Evolutionary conservation across 53 echinoderm and acorn worm genomes (phyloP), one percentile per base, ranked within the genome.

Genomic region (Paelopatides confundens): DNA sequence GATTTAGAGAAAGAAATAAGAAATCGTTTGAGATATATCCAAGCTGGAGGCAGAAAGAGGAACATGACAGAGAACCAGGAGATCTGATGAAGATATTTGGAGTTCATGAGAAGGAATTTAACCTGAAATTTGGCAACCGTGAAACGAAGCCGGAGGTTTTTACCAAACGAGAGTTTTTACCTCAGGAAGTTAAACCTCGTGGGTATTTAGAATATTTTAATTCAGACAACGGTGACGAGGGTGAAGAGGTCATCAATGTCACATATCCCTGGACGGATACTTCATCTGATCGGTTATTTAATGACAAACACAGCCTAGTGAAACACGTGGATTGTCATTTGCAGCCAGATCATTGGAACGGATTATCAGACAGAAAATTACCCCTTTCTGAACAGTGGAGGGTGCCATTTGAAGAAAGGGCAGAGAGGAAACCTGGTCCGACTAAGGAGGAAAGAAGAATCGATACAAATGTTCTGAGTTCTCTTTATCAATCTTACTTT

Each of bases 401-500:
- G 47, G 53, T 31, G 28, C 35, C 79, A 52, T 79, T 33, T 26
- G 52, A 46, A 15, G 15, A 79, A 18, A 79, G 32, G 15, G 30
- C 27, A 53, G 31, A 76, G 30, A n/a, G 6, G 21, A 47, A 5
- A 51, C 13, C 32, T 8, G 32, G 15, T 32, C 8, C 53, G 32
- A 50, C 79, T 12, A 52, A 50, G 12, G 31, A 27, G 7, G 79
- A 51, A 8, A 51, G 29, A 47, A 50, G 47, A 47, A 24, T 53
- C 13, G 79, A 79, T 18, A 26, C 79, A 18, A 79, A 50, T 3
- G 49, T 48, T 7, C 53, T 79, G 14, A 79, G 34, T 18, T 79
- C 79, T 9, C 21, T 79, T 26, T 79, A 79, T 52, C 79, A 79
- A 53, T 79, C 79, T 2, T 79, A 79, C 31, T 79, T 79, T 24